Conservation (phyloP, 30 jellyfish, hydroid and myxozoan species). For the Hydractinia echinata region DNA sequence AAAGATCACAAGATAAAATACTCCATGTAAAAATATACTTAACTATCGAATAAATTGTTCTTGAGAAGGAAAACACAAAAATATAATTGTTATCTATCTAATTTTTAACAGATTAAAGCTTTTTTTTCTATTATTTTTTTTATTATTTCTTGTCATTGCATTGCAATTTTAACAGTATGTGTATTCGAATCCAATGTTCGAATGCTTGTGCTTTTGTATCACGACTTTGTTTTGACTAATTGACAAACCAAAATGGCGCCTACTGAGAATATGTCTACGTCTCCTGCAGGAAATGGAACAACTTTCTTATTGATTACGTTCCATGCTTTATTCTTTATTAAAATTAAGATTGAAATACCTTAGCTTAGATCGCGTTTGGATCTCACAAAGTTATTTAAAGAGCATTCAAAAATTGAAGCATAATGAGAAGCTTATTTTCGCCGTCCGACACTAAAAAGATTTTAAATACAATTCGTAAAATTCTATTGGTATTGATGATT, state of each 20-base stretch:
- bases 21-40: not conserved
- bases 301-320: no score
- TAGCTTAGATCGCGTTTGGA: not conserved
- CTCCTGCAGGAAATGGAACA: no score
- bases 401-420: not conserved
- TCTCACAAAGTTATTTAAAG: no score
- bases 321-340: no score
- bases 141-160: no score
- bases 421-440: not conserved
- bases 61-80: not conserved
- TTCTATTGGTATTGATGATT: not conserved
- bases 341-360: not conserved
- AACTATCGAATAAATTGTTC: not conserved
- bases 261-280: no score
- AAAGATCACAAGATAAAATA: not conserved
- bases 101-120: no score
- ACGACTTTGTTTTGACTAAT: no score
- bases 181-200: not conserved
- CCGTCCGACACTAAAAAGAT: conserved; percentile 1
- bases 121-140: no score
- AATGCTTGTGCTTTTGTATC: no score
- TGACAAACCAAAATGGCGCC: no score
- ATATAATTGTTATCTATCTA: not conserved
- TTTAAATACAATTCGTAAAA: not conserved
- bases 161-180: no score